phyloP scores from a whole-genome alignment of 2,888 invertebrate genomes.

The Muschampia staudingeri region DNA sequence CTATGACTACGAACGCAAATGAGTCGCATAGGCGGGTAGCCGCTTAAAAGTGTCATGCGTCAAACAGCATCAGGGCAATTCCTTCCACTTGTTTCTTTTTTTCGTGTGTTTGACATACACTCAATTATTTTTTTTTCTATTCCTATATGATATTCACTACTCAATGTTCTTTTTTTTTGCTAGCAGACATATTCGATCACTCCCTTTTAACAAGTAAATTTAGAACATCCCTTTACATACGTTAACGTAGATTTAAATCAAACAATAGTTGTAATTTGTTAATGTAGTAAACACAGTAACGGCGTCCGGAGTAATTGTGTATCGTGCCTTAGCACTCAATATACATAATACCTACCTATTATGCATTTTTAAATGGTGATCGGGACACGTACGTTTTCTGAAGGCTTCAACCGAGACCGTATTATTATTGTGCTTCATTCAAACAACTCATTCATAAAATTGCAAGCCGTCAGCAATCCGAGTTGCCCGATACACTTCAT shows the following conservation, averaged over 20 bases:
- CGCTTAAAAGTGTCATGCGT: no score
- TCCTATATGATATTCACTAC: no score
- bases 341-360: constrained; percentile 70
- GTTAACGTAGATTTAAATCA: not conserved
- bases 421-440: constrained; percentile 88
- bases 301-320: not conserved
- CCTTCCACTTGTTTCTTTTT: no score
- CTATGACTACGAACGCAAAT: no score
- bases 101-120: no score
- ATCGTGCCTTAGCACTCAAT: constrained; percentile 69
- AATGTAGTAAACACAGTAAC: not conserved
- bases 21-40: no score
- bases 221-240: no score
- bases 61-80: no score
- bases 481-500: constrained; percentile 81
- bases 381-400: constrained; percentile 79
- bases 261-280: not conserved
- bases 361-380: constrained; percentile 75
- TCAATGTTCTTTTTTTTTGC: not conserved
- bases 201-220: no score
- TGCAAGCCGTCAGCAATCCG: constrained; percentile 84
- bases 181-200: no score
- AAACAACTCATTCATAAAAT: constrained; percentile 91
- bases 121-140: no score
- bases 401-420: constrained; percentile 76